Base-by-base conservation (phyloP, 2,113 vertebrate species). In the Delphinapterus leucas region DNA sequence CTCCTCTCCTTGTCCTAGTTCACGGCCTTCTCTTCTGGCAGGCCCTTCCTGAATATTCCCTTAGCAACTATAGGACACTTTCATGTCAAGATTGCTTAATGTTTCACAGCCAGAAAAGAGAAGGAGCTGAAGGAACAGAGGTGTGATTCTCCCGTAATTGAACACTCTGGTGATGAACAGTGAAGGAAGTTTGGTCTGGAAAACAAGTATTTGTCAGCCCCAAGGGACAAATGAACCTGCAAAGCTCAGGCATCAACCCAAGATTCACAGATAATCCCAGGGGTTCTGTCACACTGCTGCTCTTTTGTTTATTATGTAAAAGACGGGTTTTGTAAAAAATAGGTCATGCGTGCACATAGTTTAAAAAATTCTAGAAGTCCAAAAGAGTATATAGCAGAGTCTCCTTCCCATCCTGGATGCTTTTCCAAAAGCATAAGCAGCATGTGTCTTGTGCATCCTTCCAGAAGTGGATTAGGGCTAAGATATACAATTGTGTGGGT, bases 171-270 rank as follows among this genome's bases (percentile, higher is more conserved):
- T 58, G 88, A 88, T 85, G 85, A 88, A 93, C 70, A 81, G 44
- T 15, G 55, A 47, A 95, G 86, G 53, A 86, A 77, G 73, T 93
- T 93, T 81, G 88, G 92, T 93, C 96, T 96, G 81, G 77, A 88
- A 95, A 96, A 95, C 82, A 96, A 98, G 47, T 88, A 84, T 68
- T 77, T 85, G 41, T 61, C 71, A 82, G 76, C 31, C 53, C 84
- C 65, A 20, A 80, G 85, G 70, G 87, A 41, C 13, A 36, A 70
- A 92, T 55, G 84, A 94, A 38, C 53, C 68, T 65, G 60, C 92
- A 63, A 83, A 93, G 90, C 63, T 94, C 74, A 71, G 83, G 33
- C 47, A 65, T 14, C 49, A 63, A 53, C 63, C 70, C 41, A 79
- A 88, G 77, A 74, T 17, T 77, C 61, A 73, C 13, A 79, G 36